These are phyloP conservation scores for Portevinia maculata DNA, from an alignment of 2,888 invertebrate species.

Conservation along the genomic window DNA sequence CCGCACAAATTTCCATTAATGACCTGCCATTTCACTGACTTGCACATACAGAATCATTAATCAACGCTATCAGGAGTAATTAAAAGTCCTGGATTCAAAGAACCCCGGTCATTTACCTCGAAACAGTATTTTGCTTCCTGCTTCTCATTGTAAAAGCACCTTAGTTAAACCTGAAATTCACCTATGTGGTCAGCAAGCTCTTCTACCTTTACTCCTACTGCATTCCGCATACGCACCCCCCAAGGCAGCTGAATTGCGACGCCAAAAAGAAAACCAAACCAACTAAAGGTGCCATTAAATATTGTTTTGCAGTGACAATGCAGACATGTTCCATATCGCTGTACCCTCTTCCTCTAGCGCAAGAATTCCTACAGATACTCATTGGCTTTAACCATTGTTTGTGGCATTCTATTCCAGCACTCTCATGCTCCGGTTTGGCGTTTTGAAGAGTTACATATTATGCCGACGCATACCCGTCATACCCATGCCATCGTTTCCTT, in stretches of 20 bases:
- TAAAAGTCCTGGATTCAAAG: conserved; percentile 1
- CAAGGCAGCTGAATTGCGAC: conserved; percentile 50
- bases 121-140: conserved; percentile 40
- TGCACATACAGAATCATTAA: not conserved
- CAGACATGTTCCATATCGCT: conserved; percentile 60
- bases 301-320: conserved; percentile 72
- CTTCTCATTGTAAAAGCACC: conserved; percentile 1
- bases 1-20: not conserved
- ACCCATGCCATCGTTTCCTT: conserved; percentile 28
- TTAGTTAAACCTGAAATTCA: conserved; percentile 13
- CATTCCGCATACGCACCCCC: conserved; percentile 60
- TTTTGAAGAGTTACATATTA: conserved; percentile 38
- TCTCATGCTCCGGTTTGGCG: conserved; percentile 36
- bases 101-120: not conserved
- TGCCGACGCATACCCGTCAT: conserved; percentile 23
- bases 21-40: not conserved
- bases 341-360: not conserved
- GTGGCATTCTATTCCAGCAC: conserved; percentile 52
- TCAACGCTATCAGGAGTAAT: conserved; percentile 1
- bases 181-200: conserved; percentile 54
- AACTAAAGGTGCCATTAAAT: conserved; percentile 52
- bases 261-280: conserved; percentile 25
- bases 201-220: conserved; percentile 14
- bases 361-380: conserved; percentile 47
- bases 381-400: conserved; percentile 62